These are phyloP conservation scores for Lithophane semibrunnea DNA, from an alignment of 2,888 invertebrate genomes.

Conservation along the genomic window DNA sequence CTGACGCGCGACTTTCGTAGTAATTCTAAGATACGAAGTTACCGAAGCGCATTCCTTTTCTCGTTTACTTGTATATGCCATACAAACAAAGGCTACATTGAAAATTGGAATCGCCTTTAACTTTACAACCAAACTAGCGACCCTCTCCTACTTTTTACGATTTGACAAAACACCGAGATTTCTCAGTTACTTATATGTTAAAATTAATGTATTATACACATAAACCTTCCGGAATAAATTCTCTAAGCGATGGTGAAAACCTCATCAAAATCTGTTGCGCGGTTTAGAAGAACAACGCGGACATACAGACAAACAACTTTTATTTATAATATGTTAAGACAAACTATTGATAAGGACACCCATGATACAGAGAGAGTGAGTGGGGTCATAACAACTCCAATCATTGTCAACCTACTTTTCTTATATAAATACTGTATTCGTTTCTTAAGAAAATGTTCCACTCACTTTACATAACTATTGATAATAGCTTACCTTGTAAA, in stretches of 20 bases:
- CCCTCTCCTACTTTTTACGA: no score
- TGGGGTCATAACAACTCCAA: neutral
- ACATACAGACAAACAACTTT: no score
- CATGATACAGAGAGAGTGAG: neutral
- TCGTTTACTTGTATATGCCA: neutral
- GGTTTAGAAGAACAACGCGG: no score
- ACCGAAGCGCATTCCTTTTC: neutral
- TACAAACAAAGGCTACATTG: neutral
- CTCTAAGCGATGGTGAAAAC: no score
- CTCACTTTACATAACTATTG: neutral
- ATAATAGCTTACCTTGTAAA: constrained; percentile 91
- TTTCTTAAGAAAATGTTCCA: neutral
- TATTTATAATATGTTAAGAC: no score
- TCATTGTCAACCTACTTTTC: neutral
- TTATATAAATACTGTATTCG: neutral
- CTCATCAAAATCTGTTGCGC: no score
- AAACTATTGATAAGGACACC: neutral
- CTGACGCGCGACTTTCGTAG: neutral
- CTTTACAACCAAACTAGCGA: neutral
- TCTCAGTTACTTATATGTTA: no score
- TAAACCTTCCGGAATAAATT: no score
- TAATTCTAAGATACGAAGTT: neutral
- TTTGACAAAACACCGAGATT: no score
- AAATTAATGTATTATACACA: no score
- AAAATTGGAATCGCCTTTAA: neutral